Base-by-base conservation (phyloP, 1,140 invertebrate species). In the Zaprionus camerounensis region DNA sequence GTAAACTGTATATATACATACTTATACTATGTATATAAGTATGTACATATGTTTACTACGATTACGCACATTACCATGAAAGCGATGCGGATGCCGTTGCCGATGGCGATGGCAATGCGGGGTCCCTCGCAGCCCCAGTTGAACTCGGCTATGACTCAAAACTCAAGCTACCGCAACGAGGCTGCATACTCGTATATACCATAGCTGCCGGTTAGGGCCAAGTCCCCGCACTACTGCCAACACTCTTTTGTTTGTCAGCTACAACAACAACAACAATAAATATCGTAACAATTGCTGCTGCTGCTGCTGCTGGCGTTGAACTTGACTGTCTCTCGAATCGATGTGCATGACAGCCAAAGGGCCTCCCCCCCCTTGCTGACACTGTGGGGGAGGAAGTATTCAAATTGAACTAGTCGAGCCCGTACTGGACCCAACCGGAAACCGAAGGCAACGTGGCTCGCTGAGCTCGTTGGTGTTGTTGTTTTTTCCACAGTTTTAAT, bases 91-190 rank as follows among this genome's bases (percentile, higher is more conserved):
- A 87, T 88, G 84, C 41, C 41, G n/a, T 17, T 41, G 38, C 4
- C 5, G 44, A 20, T 41, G 38, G 38, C 38, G 38, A 15, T 41
- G 15, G 13, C 63, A 80, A 87, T 88, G 83, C 84, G 83, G 81
- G 80, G 67, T 71, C 72, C 34, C 38, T 44, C 41, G 24, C 36
- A 20, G 34, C 59, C 58, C 63, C 46, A 6, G 28, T 13, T 73
- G 75, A 73, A 77, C 75, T 73, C 70, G 72, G 72, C 73, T 71
- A 76, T 90, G 85, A 90, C 59, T 90, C 86, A 90, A 90, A 87
- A 90, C 84, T 81, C 85, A 90, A 80, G 86, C 85, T 90, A 90
- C 79, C 85, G 85, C 81, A 90, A 90, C 85, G 85, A 66, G 80
- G 72, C 81, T 69, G 76, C 65, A 76, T 51, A 28, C 26, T 28